phyloP scores from a whole-genome alignment of 2,797 vertebrate genomes.

The Falco concolor region DNA sequence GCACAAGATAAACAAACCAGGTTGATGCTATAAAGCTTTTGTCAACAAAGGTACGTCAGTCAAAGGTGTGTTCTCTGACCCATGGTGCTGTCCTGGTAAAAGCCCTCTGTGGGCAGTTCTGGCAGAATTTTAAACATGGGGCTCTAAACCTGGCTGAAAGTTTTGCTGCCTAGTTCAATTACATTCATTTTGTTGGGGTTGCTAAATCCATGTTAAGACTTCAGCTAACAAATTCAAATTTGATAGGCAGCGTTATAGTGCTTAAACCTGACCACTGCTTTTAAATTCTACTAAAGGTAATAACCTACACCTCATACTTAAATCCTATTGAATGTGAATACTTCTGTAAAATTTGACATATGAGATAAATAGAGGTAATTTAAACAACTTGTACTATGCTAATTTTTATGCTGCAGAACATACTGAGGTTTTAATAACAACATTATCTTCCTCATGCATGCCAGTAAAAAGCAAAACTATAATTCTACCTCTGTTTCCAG shows the following conservation, averaged over 20 bases:
- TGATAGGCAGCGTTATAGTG: background rate
- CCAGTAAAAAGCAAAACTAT: slow-evolving; percentile 11
- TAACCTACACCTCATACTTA: background rate
- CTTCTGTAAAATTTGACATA: background rate
- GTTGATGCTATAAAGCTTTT: background rate
- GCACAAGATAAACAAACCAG: background rate
- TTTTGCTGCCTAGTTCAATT: background rate
- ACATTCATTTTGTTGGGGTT: background rate
- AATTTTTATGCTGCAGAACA: background rate
- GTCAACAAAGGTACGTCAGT: background rate
- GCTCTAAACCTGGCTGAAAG: background rate
- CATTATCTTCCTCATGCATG: background rate
- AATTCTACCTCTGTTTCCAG: background rate
- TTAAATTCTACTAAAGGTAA: background rate
- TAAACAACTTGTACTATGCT: background rate
- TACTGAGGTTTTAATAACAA: slow-evolving; percentile 17
- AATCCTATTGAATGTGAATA: background rate
- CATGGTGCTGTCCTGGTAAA: background rate
- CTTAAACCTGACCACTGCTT: background rate
- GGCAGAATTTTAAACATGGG: background rate
- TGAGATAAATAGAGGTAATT: slow-evolving; percentile 14
- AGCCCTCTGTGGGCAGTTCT: background rate
- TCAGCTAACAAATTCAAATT: background rate
- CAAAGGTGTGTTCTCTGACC: background rate
- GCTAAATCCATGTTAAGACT: background rate